These are phyloP conservation scores for Colostygia pectinataria DNA, from an alignment of 2,888 invertebrate genomes.

Conservation along the genomic window DNA sequence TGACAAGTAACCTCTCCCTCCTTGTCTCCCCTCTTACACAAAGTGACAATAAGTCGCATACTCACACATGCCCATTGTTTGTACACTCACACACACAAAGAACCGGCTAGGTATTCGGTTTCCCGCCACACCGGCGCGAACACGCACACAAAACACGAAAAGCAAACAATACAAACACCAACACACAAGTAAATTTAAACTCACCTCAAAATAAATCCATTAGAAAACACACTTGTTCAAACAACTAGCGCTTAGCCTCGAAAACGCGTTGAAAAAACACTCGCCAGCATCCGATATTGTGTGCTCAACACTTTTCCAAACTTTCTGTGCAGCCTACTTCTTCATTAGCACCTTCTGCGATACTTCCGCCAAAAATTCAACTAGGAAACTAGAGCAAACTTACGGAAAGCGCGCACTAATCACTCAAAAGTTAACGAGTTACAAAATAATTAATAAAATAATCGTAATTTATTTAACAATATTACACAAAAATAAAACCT, in stretches of 20 bases:
- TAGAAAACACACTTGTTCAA: slow-evolving; percentile 84
- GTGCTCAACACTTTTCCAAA: slow-evolving; percentile 78
- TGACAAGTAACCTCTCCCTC: slow-evolving; percentile 79
- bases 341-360: slow-evolving; percentile 53
- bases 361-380: slow-evolving; percentile 64
- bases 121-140: slow-evolving; percentile 80
- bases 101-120: slow-evolving; percentile 80
- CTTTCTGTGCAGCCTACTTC: slow-evolving; percentile 71
- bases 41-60: slow-evolving; percentile 79
- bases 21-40: slow-evolving; percentile 74
- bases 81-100: slow-evolving; percentile 67
- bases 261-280: slow-evolving; percentile 83
- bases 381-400: slow-evolving; percentile 49
- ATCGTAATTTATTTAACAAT: slow-evolving; percentile 37
- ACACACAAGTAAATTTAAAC: slow-evolving; percentile 83
- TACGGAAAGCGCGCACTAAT: slow-evolving; percentile 38
- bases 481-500: slow-evolving; percentile 47
- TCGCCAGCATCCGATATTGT: slow-evolving; percentile 69
- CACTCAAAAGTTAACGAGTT: slow-evolving; percentile 9
- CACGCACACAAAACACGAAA: slow-evolving; percentile 79
- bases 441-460: slow-evolving; percentile 37
- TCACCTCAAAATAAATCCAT: slow-evolving; percentile 84
- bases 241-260: slow-evolving; percentile 83
- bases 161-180: slow-evolving; percentile 82
- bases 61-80: slow-evolving; percentile 69